A percentile compares a stretch with the other conserved stretches of the same genome.
phyloP scores from a whole-genome alignment of 1,140 invertebrate genomes.

The Heliconius hewitsoni region DNA sequence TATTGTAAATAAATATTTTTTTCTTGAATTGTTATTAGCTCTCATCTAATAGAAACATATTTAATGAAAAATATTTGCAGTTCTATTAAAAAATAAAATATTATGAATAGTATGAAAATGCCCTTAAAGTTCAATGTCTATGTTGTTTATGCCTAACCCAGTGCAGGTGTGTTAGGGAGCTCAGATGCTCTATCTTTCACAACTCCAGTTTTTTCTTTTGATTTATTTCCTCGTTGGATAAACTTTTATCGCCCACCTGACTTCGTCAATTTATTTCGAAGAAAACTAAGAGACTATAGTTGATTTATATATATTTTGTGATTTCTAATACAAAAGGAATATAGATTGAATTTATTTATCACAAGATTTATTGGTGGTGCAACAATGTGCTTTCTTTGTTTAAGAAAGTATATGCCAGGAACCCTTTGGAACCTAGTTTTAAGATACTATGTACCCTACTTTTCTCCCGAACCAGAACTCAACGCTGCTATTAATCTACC shows the following conservation, averaged over 20 bases:
- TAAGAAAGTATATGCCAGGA: too few relatives aligned
- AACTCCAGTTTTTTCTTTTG: constrained; percentile 13
- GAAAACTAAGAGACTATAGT: neutral
- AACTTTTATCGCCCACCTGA: constrained; percentile 8
- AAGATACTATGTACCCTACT: neutral
- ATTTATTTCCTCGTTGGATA: neutral
- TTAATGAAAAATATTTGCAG: too few relatives aligned
- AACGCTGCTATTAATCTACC: neutral
- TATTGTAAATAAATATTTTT: too few relatives aligned
- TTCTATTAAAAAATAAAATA: too few relatives aligned
- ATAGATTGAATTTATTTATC: too few relatives aligned
- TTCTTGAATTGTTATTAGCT: too few relatives aligned
- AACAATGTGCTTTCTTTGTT: too few relatives aligned
- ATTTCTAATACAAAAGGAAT: neutral
- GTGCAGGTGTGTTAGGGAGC: neutral
- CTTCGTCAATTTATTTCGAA: neutral
- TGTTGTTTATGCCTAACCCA: neutral
- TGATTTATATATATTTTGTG: neutral
- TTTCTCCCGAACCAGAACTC: neutral
- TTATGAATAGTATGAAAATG: neutral
- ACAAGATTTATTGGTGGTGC: too few relatives aligned
- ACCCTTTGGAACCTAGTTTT: neutral
- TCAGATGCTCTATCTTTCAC: constrained; percentile 8
- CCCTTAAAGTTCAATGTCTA: neutral
- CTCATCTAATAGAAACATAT: too few relatives aligned